Base-by-base conservation (phyloP, 2,113 vertebrate species). In the Platichthys stellatus region DNA sequence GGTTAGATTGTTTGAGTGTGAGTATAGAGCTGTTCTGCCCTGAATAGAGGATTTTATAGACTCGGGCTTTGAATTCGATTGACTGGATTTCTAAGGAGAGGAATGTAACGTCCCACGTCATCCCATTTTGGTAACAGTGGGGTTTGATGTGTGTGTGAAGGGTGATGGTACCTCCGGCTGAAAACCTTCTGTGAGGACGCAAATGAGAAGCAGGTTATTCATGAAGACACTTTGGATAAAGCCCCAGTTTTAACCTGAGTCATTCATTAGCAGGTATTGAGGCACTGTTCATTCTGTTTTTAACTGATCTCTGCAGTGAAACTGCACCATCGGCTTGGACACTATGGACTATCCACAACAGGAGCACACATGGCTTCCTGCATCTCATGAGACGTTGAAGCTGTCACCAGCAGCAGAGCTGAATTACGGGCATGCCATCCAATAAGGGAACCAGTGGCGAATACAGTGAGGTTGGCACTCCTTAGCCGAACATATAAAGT, bases 401-500 rank as follows among this genome's bases (percentile, higher is more conserved):
- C 53, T 63, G 77, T 78, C 81, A 58, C 53, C 14, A 63, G 38
- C 20, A 47, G 53, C 57, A 53, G 58, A 69, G 35, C 67, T 64
- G 35, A 76, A 70, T 78, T 81, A 57, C 11, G 65, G 62, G 21
- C 57, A 23, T 45, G 21, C 38, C 66, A 47, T 21, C 17, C 40
- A 21, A 59, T 24, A 47, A 72, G 17, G 47, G 14, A 71, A 45
- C 8, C 35, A 15, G 65, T 20, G 12, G n/a, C 5, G 7, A 69
- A 49, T 35, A 2, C 20, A 64, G 65, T 58, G 15, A 51, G 28
- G 47, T 31, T 56, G 24, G 61, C 64, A n/a, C 67, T 73, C 6
- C 10, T 23, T 7, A n/a, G 5, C 40, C 14, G 43, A 74, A 78
- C 47, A 63, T 60, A 59, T 75, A 14, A 2, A 72, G 63, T 72